A percentile compares a stretch with the other conserved stretches of the same genome.
phyloP scores from a whole-genome alignment of 2,113 vertebrate genomes.

The Oreochromis aureus region DNA sequence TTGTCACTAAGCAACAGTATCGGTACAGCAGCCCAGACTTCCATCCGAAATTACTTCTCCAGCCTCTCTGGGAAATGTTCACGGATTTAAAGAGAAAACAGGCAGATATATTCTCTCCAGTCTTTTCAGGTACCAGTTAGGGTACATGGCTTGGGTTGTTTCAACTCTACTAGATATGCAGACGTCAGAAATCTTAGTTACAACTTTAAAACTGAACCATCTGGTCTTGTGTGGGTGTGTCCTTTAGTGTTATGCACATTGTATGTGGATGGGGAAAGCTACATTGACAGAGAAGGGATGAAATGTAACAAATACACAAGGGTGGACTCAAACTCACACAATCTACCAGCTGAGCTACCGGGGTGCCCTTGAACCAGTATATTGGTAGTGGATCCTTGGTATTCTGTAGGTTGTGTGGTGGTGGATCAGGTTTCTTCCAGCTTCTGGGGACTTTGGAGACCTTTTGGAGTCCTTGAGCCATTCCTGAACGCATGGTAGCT shows the following conservation, averaged over 20 bases:
- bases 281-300: neutral
- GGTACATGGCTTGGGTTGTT: neutral
- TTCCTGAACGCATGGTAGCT: fast-evolving
- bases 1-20: neutral
- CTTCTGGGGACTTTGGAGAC: neutral
- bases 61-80: neutral
- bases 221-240: neutral
- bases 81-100: neutral
- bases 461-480: neutral
- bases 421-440: neutral
- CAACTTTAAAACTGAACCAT: neutral
- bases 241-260: neutral
- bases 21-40: neutral
- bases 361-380: neutral
- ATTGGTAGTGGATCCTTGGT: neutral
- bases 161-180: neutral
- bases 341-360: neutral
- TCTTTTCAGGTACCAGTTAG: neutral
- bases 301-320: neutral
- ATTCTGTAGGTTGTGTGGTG: neutral
- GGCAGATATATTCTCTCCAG: neutral
- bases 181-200: neutral
- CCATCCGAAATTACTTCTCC: neutral
- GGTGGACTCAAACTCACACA: neutral
- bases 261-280: neutral